Evolutionary conservation across 2,888 invertebrate species (phyloP).

Genomic region (Anarsia innoxiella): DNA sequence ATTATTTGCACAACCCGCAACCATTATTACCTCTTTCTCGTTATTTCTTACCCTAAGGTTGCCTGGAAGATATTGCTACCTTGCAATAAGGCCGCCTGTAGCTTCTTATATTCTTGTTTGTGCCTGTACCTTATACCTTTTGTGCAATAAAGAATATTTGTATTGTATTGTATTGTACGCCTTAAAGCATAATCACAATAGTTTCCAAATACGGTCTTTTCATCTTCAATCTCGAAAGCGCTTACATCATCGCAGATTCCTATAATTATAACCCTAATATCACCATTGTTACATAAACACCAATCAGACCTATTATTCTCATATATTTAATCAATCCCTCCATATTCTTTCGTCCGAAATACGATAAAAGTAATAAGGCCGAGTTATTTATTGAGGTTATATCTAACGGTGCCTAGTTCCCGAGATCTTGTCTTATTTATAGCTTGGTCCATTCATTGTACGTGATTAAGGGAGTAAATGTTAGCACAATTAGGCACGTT

Average conservation of each 20-base stretch:
- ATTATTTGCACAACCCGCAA: too few species aligned
- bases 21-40: too few species aligned
- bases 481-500: slow-evolving; percentile 60
- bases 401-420: not conserved
- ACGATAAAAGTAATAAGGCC: slow-evolving; percentile 10
- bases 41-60: too few species aligned
- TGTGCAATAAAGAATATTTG: too few species aligned
- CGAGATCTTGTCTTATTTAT: slow-evolving; percentile 32
- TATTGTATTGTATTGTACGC: too few species aligned
- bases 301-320: not conserved
- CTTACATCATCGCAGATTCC: not conserved
- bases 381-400: slow-evolving; percentile 10
- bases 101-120: too few species aligned
- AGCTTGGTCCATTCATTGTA: slow-evolving; percentile 36
- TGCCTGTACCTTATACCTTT: too few species aligned
- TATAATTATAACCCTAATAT: not conserved
- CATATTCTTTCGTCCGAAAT: slow-evolving; percentile 4
- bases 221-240: too few species aligned
- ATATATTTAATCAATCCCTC: slow-evolving; percentile 9
- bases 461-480: slow-evolving; percentile 65
- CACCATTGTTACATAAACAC: not conserved
- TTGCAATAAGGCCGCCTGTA: too few species aligned
- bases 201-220: too few species aligned
- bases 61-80: too few species aligned
- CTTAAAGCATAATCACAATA: too few species aligned